Conservation (phyloP, 2,888 invertebrate species). For the Crematogaster levior region DNA sequence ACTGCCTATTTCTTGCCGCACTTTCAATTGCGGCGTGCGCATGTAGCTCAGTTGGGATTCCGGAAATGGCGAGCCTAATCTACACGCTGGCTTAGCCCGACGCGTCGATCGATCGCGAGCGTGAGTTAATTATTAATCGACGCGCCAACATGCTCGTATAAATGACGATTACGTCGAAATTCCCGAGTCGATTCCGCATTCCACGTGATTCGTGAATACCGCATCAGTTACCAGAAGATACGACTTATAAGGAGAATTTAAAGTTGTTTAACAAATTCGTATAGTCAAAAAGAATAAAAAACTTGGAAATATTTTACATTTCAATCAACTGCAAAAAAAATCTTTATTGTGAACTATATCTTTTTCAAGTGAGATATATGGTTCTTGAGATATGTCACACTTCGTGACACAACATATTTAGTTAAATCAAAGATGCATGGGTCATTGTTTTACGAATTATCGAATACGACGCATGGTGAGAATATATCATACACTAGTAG, state of each 20-base stretch:
- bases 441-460: constrained; percentile 3
- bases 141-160: constrained; percentile 24
- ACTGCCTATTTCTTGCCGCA: constrained; percentile 13
- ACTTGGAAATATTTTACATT: background rate
- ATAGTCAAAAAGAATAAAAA: background rate
- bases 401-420: background rate
- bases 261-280: background rate
- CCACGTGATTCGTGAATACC: background rate
- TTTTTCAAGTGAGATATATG: background rate
- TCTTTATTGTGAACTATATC: background rate
- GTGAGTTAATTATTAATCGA: constrained; percentile 50
- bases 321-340: background rate
- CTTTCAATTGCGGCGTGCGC: constrained; percentile 22
- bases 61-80: constrained; percentile 53
- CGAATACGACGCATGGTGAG: background rate
- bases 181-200: constrained; percentile 34
- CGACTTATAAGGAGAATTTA: background rate
- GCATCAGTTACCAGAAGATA: background rate
- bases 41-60: constrained; percentile 38
- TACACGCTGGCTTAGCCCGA: constrained; percentile 55
- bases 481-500: constrained; percentile 22
- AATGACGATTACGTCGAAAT: constrained; percentile 35
- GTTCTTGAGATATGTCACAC: background rate
- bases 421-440: background rate
- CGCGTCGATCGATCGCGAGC: constrained; percentile 51